A percentile compares a stretch with the other conserved stretches of the same genome.
These are phyloP conservation scores for Notarius lentiginosus DNA, from an alignment of 2,113 vertebrate species.

Conservation along the genomic window DNA sequence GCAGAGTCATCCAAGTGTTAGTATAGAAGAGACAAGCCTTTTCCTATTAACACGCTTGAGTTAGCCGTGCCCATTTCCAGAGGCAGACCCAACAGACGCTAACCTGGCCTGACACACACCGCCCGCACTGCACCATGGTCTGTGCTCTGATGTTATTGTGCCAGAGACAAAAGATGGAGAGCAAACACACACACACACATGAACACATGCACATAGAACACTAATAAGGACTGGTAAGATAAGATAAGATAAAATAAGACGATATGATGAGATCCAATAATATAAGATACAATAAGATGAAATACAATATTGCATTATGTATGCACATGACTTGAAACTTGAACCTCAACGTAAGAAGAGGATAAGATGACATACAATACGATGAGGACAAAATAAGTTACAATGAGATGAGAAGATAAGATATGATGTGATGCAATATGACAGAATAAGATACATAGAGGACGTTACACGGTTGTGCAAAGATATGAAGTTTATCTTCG, in stretches of 20 bases:
- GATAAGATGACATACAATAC: not conserved
- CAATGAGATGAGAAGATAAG: not conserved
- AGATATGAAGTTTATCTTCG: too few relatives aligned
- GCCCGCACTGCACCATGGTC: slow-evolving; percentile 68
- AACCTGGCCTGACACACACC: slow-evolving; percentile 84
- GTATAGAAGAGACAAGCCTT: slow-evolving; percentile 93
- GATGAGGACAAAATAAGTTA: not conserved
- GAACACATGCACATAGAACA: slow-evolving; percentile 26
- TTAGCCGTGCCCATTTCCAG: slow-evolving; percentile 83
- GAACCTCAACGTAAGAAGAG: not conserved
- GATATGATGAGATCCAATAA: not conserved
- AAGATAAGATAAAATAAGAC: not conserved
- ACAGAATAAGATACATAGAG: too few relatives aligned
- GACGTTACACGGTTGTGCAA: too few relatives aligned
- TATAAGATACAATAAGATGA: not conserved
- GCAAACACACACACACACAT: slow-evolving; percentile 46
- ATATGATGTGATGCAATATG: not conserved
- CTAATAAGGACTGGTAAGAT: slow-evolving; percentile 34
- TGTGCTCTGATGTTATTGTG: slow-evolving; percentile 69
- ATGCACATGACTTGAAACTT: not conserved
- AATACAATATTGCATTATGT: not conserved
- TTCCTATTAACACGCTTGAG: slow-evolving; percentile 91
- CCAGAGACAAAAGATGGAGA: slow-evolving; percentile 68
- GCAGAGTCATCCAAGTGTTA: slow-evolving; percentile 93
- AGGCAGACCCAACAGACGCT: slow-evolving; percentile 75